These are phyloP conservation scores for Automeris io DNA, from an alignment of 2,888 invertebrate species.

Conservation along the genomic window DNA sequence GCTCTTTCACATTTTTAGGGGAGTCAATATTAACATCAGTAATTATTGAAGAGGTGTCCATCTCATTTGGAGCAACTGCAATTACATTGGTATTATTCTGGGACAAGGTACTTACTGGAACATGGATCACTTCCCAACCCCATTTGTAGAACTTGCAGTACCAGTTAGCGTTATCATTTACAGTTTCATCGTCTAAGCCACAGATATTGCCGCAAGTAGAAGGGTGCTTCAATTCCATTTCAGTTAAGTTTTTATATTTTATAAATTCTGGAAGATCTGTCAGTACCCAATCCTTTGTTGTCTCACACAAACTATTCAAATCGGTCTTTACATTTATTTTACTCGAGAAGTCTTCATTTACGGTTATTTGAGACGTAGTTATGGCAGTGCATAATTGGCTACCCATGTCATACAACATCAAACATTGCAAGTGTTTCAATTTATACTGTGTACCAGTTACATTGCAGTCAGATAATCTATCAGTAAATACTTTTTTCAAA, in stretches of 20 bases:
- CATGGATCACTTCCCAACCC: slow-evolving; percentile 39
- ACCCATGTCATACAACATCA: slow-evolving; percentile 61
- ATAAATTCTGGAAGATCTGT: slow-evolving; percentile 28
- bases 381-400: slow-evolving; percentile 44
- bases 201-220: slow-evolving; percentile 46
- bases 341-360: slow-evolving; percentile 28
- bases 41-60: slow-evolving; percentile 3
- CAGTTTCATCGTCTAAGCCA: slow-evolving; percentile 31
- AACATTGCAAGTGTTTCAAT: slow-evolving; percentile 43
- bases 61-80: slow-evolving; percentile 7
- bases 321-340: slow-evolving; percentile 35
- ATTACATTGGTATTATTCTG: slow-evolving; percentile 8
- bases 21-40: too few species aligned
- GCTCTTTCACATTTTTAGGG: slow-evolving; percentile 4
- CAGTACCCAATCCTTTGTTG: slow-evolving; percentile 44
- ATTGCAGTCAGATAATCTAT: slow-evolving; percentile 36
- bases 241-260: slow-evolving; percentile 29
- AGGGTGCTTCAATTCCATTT: slow-evolving; percentile 29
- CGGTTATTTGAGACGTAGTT: slow-evolving; percentile 22
- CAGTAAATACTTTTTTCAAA: slow-evolving; percentile 35
- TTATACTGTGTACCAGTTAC: slow-evolving; percentile 26
- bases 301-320: slow-evolving; percentile 35
- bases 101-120: slow-evolving; percentile 12
- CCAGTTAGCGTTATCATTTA: slow-evolving; percentile 40
- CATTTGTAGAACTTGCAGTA: slow-evolving; percentile 62